Evolutionary conservation across 1,140 invertebrate species (phyloP), one percentile per base, ranked within the genome.

Genomic region (Anoplolepis gracilipes): DNA sequence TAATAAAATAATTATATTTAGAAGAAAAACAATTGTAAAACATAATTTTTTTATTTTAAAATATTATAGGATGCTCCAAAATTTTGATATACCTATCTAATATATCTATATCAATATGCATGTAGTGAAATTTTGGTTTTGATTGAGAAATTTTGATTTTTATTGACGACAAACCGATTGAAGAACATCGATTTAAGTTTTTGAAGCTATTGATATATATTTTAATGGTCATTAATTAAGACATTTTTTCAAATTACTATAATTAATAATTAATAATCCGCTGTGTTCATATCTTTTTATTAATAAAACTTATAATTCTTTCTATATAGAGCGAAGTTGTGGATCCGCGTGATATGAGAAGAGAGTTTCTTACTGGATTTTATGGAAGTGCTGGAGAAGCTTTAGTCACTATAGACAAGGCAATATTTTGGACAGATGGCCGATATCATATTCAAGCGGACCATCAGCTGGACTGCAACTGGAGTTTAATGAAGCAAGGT

Each of bases 351-450:
- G 98, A 99, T 93, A 96, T 97, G 92, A 95, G 98, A 67, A 94
- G 98, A 86, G 95, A 96, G 84, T 99, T 97, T 93, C 96, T 99
- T 6, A 97, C 97, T 69, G 98, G 98, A 3, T 99, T 99, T 94
- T 97, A 96, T 75, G 99, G 99, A 1, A 97, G 96, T 22, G 96
- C 97, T 55, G 98, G 97, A 0, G 96, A 97, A 2, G 98, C 97
- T 0, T 96, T 99, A 1, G 95, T 99, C 4, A 98, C 98, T 0
- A 90, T 94, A 61, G 94, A 95, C n/a, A 96, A 96, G 33, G 98
- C 98, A 0, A 97, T 97, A 1, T 90, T 99, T 25, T 99, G 98
- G 99, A 98, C 98, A 1, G 97, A 99, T 93, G 97, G 97, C 1
- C 96, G 98, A 42, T 99, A 99, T 94, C 97, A 97, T 89, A 93